Evolutionary conservation across 2,888 invertebrate genomes (phyloP).

Genomic region (Pycnomerus fuliginosus): DNA sequence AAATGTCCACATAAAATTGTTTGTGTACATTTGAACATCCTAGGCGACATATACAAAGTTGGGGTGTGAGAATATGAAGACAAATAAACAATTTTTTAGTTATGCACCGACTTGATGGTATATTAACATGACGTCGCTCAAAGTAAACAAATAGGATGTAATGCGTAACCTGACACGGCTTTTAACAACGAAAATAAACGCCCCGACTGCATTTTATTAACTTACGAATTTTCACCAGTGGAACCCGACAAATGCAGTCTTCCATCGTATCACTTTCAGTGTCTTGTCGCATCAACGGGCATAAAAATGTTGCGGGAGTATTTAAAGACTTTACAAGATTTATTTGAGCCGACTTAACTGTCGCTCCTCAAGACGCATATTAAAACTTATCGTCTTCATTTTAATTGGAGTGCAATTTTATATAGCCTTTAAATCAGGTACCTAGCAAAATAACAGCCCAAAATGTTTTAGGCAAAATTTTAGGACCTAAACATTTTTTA

Average conservation of each 20-base stretch:
- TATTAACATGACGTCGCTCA: constrained; percentile 31
- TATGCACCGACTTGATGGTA: constrained; percentile 34
- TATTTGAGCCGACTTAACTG: too few relatives aligned
- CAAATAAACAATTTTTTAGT: constrained; percentile 41
- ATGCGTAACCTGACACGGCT: constrained; percentile 49
- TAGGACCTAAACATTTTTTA: too few relatives aligned
- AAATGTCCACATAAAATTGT: constrained; percentile 18
- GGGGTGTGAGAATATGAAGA: constrained; percentile 41
- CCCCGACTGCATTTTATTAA: constrained; percentile 15
- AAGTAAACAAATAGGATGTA: constrained; percentile 44
- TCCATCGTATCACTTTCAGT: constrained; percentile 11
- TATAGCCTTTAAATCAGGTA: too few relatives aligned
- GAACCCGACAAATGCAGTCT: constrained; percentile 28
- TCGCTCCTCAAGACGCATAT: too few relatives aligned
- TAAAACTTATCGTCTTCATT: too few relatives aligned
- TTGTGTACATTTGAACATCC: constrained; percentile 21
- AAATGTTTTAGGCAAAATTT: too few relatives aligned
- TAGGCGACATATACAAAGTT: constrained; percentile 17
- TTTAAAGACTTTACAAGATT: too few relatives aligned
- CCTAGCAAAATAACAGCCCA: too few relatives aligned
- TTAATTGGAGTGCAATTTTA: too few relatives aligned
- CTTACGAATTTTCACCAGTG: too few relatives aligned
- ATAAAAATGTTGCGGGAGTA: too few relatives aligned
- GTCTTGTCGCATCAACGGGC: too few relatives aligned
- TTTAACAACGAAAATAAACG: constrained; percentile 51